Conservation (phyloP, 1,140 invertebrate species). For the Rhyacophila brunnea region DNA sequence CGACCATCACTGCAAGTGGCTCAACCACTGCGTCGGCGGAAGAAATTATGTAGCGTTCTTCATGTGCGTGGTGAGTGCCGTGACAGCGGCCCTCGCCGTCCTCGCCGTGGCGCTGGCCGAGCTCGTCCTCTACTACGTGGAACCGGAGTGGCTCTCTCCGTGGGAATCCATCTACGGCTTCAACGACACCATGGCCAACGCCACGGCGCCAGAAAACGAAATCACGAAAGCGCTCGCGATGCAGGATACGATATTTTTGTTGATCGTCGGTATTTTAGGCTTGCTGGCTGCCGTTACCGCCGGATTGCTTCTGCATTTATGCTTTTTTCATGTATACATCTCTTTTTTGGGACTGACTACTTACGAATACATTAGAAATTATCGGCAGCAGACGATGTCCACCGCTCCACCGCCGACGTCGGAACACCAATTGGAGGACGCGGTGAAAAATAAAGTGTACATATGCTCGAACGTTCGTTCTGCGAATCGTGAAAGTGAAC, state of each 20-base stretch:
- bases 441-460: constrained; percentile 29
- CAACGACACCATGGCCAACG: constrained; percentile 34
- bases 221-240: constrained; percentile 40
- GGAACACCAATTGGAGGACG: not conserved
- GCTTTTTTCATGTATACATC: constrained; percentile 88
- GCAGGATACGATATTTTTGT: constrained; percentile 60
- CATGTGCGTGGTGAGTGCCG: constrained; percentile 79
- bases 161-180: constrained; percentile 46
- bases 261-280: constrained; percentile 64
- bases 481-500: constrained; percentile 25
- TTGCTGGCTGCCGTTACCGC: constrained; percentile 73
- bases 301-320: constrained; percentile 80
- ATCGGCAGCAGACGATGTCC: constrained; percentile 24
- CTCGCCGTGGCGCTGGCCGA: constrained; percentile 67
- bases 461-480: constrained; percentile 27
- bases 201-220: constrained; percentile 40
- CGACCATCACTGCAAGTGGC: constrained; percentile 97
- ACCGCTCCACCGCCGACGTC: constrained; percentile 8
- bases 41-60: constrained; percentile 89
- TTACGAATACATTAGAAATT: constrained; percentile 75
- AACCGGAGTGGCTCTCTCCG: constrained; percentile 54
- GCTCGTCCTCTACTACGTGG: constrained; percentile 60
- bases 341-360: constrained; percentile 81
- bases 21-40: constrained; percentile 93
- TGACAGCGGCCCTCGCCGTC: constrained; percentile 70